Conservation (phyloP, 1,140 invertebrate species). For the Thalassaphorura encarpata region DNA sequence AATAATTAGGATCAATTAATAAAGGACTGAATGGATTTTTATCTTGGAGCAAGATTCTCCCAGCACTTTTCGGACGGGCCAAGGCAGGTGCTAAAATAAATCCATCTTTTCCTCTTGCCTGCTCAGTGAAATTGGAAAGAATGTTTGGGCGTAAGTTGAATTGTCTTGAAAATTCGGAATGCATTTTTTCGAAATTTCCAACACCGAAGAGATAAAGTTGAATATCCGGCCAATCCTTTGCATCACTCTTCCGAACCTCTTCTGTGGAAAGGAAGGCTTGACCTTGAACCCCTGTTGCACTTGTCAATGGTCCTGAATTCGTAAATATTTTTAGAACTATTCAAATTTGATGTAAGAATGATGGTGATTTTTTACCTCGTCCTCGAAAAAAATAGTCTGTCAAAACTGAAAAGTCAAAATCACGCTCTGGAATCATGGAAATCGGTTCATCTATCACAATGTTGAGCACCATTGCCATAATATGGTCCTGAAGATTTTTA, state of each 20-base stretch:
- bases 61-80: slow-evolving; percentile 31
- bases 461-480: not conserved
- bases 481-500: slow-evolving; percentile 35
- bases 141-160: not conserved
- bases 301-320: slow-evolving; percentile 10
- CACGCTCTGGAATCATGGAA: slow-evolving; percentile 10
- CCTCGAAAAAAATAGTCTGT: slow-evolving; percentile 17
- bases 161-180: not conserved
- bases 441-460: slow-evolving; percentile 12
- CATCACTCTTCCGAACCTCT: not conserved
- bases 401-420: slow-evolving; percentile 8
- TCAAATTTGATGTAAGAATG: too few relatives aligned
- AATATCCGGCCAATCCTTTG: slow-evolving; percentile 23
- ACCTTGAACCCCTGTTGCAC: not conserved
- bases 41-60: slow-evolving; percentile 26
- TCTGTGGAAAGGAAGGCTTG: slow-evolving; percentile 12
- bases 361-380: slow-evolving; percentile 15
- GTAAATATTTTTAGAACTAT: not conserved
- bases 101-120: slow-evolving; percentile 2
- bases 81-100: slow-evolving; percentile 6
- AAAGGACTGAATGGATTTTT: slow-evolving; percentile 26
- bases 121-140: not conserved
- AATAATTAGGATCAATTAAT: slow-evolving; percentile 33
- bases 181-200: slow-evolving; percentile 1
- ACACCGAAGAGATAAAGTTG: slow-evolving; percentile 13